Evolutionary conservation across 2,113 vertebrate species (phyloP).

Genomic region (Muntiacus reevesi): DNA sequence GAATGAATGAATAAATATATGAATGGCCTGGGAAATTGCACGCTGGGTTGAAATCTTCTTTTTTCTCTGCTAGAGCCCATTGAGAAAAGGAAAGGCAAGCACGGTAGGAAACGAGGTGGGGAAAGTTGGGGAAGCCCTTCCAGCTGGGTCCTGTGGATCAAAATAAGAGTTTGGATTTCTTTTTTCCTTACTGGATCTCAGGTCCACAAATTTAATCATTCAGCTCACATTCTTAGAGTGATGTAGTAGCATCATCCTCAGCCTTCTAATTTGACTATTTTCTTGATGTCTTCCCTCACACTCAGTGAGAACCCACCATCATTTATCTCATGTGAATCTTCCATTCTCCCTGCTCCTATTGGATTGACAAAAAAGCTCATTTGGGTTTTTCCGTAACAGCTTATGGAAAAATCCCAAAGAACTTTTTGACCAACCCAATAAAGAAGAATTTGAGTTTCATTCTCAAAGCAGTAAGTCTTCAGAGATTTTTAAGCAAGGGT

Average conservation of each 20-base stretch:
- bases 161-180: not conserved
- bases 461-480: not conserved
- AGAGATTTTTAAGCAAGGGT: conserved; percentile 22
- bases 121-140: not conserved
- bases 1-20: not conserved
- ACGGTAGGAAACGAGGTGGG: not conserved
- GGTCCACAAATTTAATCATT: not conserved
- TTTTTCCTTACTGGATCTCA: not conserved
- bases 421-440: not conserved
- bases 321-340: not conserved
- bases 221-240: not conserved
- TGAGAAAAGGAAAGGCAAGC: not conserved
- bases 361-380: not conserved
- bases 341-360: not conserved
- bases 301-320: not conserved
- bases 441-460: not conserved
- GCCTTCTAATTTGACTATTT: too few relatives aligned
- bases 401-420: not conserved
- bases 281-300: not conserved
- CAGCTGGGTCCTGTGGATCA: not conserved
- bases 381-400: not conserved
- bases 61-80: not conserved
- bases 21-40: not conserved
- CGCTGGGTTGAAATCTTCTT: rapidly evolving
- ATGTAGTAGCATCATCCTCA: rapidly evolving